A percentile compares a stretch with the other conserved stretches of the same genome.
phyloP scores from a whole-genome alignment of 2,888 invertebrate genomes.

The Lithophane leautieri region DNA sequence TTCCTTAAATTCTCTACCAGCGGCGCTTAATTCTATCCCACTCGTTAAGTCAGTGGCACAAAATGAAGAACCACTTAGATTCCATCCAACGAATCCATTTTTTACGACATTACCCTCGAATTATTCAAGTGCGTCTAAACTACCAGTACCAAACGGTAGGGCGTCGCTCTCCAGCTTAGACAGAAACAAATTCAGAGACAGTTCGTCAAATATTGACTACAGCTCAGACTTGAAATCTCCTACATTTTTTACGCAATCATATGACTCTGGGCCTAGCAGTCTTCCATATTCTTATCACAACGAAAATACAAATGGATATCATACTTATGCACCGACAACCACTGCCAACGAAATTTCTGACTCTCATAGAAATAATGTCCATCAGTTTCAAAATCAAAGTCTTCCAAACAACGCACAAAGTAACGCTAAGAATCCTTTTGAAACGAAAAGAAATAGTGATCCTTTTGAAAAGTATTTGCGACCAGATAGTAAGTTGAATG shows the following conservation, averaged over 20 bases:
- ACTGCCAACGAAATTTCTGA: slow-evolving; percentile 72
- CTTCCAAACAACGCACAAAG: slow-evolving; percentile 70
- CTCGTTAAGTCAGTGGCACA: slow-evolving; percentile 79
- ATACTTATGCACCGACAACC: slow-evolving; percentile 62
- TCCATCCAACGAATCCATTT: slow-evolving; percentile 88
- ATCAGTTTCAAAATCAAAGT: slow-evolving; percentile 72
- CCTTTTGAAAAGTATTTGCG: slow-evolving; percentile 83
- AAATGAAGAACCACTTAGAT: slow-evolving; percentile 80
- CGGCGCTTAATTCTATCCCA: slow-evolving; percentile 80
- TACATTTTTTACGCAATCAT: slow-evolving; percentile 73
- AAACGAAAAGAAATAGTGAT: slow-evolving; percentile 80
- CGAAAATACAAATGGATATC: slow-evolving; percentile 75
- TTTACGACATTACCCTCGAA: slow-evolving; percentile 87
- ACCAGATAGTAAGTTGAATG: slow-evolving; percentile 76
- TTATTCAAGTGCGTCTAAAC: slow-evolving; percentile 85
- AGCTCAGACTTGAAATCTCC: slow-evolving; percentile 79
- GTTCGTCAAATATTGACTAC: slow-evolving; percentile 72
- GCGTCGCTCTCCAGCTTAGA: slow-evolving; percentile 80
- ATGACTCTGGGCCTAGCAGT: slow-evolving; percentile 77
- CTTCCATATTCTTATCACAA: slow-evolving; percentile 75
- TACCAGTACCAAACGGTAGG: slow-evolving; percentile 85
- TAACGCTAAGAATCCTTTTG: slow-evolving; percentile 82
- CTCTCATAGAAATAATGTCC: slow-evolving; percentile 69
- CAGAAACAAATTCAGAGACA: slow-evolving; percentile 82
- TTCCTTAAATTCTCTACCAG: slow-evolving; percentile 80